These are phyloP conservation scores for Lytechinus variegatus DNA, from an alignment of 35 echinoderm and acorn worm genomes.

Conservation along the genomic window DNA sequence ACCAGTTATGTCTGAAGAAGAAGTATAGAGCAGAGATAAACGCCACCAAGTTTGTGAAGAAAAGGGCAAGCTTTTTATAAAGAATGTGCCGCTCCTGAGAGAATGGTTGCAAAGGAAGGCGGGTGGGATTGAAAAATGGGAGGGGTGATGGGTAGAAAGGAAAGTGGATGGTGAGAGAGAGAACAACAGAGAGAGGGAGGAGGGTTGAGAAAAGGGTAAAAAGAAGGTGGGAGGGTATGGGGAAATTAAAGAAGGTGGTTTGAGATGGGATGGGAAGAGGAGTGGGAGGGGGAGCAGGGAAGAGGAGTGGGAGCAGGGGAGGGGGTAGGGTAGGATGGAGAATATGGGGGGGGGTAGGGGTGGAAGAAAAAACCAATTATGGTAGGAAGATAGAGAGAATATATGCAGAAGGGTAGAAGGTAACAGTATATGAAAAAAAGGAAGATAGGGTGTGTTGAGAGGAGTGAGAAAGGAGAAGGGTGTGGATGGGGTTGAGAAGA, in stretches of 20 bases:
- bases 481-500: too few species aligned
- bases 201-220: neutral
- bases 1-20: slow-evolving; percentile 69
- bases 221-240: too few species aligned
- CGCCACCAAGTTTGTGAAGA: slow-evolving; percentile 51
- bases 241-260: too few species aligned
- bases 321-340: neutral
- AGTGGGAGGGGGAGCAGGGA: neutral
- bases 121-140: neutral
- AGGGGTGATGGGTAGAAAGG: neutral
- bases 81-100: slow-evolving; percentile 33
- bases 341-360: neutral
- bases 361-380: too few species aligned
- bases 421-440: too few species aligned
- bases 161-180: neutral
- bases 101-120: neutral
- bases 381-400: too few species aligned
- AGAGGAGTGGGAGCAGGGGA: neutral
- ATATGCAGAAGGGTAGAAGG: too few species aligned
- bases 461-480: too few species aligned
- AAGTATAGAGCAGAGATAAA: slow-evolving; percentile 70
- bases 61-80: slow-evolving; percentile 32
- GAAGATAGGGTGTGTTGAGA: too few species aligned
- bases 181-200: neutral
- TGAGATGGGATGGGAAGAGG: neutral